phyloP scores from a whole-genome alignment of 2,888 invertebrate species.

The Prosopocoilus inquinatus region DNA sequence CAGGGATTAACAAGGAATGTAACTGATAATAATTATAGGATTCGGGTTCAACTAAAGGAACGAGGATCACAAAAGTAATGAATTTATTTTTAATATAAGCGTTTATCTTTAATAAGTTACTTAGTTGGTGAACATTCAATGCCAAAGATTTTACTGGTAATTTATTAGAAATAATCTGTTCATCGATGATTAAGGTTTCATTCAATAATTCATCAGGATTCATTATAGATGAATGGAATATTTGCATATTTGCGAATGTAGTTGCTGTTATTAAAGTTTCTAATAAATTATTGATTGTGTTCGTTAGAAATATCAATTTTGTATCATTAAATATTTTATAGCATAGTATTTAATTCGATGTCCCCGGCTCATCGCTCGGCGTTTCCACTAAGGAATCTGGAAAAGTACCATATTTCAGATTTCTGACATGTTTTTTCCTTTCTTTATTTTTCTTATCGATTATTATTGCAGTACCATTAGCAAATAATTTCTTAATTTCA shows the following conservation, averaged over 20 bases:
- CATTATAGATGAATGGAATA: background rate
- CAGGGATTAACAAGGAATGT: conserved; percentile 4
- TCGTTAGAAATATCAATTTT: conserved; percentile 7
- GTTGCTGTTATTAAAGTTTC: background rate
- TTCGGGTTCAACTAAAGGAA: background rate
- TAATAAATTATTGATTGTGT: conserved; percentile 2
- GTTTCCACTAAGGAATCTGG: background rate
- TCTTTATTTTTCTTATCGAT: background rate
- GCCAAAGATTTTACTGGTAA: background rate
- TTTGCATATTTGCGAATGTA: conserved; percentile 1
- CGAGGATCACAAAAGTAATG: background rate
- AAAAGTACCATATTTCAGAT: background rate
- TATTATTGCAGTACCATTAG: background rate
- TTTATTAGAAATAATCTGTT: background rate
- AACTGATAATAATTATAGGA: background rate
- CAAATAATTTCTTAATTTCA: background rate
- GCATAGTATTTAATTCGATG: background rate
- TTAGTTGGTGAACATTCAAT: background rate
- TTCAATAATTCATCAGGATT: conserved; percentile 1
- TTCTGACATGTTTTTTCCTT: background rate
- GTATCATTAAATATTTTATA: too few species aligned
- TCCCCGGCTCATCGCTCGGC: background rate
- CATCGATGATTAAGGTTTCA: background rate
- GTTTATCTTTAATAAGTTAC: background rate
- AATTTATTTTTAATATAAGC: background rate